Conservation (phyloP, 2,113 vertebrate genomes). For the Sminthopsis crassicaudata region DNA sequence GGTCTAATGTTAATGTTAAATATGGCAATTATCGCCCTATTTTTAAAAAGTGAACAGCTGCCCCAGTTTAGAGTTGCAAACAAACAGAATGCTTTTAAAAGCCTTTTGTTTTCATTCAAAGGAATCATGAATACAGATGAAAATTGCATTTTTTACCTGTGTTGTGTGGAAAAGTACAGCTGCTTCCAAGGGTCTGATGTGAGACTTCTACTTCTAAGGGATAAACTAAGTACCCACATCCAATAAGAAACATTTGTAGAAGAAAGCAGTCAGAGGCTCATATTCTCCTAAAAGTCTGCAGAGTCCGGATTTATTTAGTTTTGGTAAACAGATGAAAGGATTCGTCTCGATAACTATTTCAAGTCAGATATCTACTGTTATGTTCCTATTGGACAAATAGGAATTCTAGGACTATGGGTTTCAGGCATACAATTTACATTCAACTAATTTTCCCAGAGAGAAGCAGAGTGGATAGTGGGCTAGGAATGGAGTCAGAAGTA, state of each 20-base stretch:
- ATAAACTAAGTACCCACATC: background rate
- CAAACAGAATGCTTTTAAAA: background rate
- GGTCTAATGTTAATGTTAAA: constrained; percentile 1
- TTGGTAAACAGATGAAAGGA: background rate
- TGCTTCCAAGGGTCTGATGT: background rate
- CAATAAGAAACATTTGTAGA: background rate
- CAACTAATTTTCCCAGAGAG: background rate
- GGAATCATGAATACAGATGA: background rate
- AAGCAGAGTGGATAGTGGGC: background rate
- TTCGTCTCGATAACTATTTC: background rate
- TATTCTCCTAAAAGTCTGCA: background rate
- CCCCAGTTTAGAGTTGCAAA: background rate
- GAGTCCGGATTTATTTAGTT: background rate
- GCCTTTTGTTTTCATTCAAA: constrained; percentile 2
- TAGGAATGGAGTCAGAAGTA: background rate
- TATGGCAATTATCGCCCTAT: background rate
- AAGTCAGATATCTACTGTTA: background rate
- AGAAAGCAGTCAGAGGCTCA: background rate
- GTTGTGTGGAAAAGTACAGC: background rate
- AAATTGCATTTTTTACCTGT: background rate
- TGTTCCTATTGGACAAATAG: background rate
- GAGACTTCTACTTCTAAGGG: background rate
- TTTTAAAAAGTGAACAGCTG: constrained; percentile 4
- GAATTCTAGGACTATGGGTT: background rate
- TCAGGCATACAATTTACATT: background rate